Evolutionary conservation across 1,140 invertebrate genomes (phyloP), one percentile per base, ranked within the genome.

Genomic region (Cotesia vestalis): DNA sequence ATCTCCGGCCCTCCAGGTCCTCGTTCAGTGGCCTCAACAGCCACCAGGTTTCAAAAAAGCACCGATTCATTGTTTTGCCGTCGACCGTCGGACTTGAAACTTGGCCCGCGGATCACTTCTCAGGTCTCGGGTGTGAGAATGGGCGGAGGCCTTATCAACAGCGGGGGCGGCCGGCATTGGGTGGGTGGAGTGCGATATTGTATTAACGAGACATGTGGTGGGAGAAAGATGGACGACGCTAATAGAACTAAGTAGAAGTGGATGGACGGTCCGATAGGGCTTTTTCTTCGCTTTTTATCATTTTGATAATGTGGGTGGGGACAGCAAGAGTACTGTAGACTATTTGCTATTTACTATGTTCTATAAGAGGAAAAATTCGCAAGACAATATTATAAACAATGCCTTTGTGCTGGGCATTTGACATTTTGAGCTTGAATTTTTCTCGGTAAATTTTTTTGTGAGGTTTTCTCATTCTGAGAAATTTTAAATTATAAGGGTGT

Each of bases 21-120:
- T 27, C 27, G 27, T 27, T 27, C 27, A 27, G 27, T 27, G 27
- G 27, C 27, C 27, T 27, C 27, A 27, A 27, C 27, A 27, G 27
- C 46, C 74, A 9, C 17, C 72, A 35, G 52, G 35, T 71, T 46
- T 46, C 6, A 9, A 46, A 46, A 11, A 60, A 66, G 68, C 64
- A 79, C 76, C 82, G 82, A 85, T 86, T 85, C 85, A 86, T 86
- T 84, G 83, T 85, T 86, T 85, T 80, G 82, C 75, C 71, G 74
- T 76, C 69, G 66, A 72, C 75, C 71, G 74, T 76, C 69, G 66
- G 75, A 73, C 69, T 73, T 78, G 75, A 78, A 80, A 78, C 72
- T 75, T 76, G 75, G 36, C 17, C 63, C 55, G 40, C 59, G 14
- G 71, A 66, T 73, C 75, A 77, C 66, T 72, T 74, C 71, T 73